Evolutionary conservation across 2,888 invertebrate genomes (phyloP), one percentile per base, ranked within the genome.

Genomic region (Nemotelus nigrinus): DNA sequence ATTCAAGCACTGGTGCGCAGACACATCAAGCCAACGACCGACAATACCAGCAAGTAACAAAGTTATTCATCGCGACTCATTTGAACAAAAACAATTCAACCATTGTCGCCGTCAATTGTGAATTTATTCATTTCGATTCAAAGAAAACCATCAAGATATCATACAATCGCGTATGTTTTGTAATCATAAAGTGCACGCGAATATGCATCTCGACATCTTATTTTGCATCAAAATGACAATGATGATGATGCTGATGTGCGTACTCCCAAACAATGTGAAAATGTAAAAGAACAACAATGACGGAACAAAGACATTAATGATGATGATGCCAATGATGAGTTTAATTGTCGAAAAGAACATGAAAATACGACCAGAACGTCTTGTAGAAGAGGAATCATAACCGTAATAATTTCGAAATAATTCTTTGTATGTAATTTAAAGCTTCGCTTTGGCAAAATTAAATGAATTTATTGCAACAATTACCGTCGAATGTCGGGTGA

Each of bases 41-140:
- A 25, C 25, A 25, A 25, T 25, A 25, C 25, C 25, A 25, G 25
- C 25, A 25, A 25, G 25, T 25, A 25, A 25, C 25, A 25, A 25
- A 25, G 25, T 25, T 25, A 25, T 25, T 25, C 25, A 25, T 25
- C 25, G 25, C 25, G 25, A 25, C 25, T 25, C 25, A 25, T 25
- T 25, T 25, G 25, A 25, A 25, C 25, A 25, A 25, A 47, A 67
- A 67, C 67, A 67, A 25, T 50, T 67, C 50, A 67, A 67, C 50
- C 48, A 50, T 25, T 50, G n/a, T 65, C 47, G 45, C 25, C 70
- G 53, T 3, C 70, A 70, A 70, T 70, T 43, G 53, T 53, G 55
- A 70, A 70, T 70, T 70, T 70, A 70, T 55, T 70, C 70, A 7
- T 70, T 53, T 53, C 44, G 55, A 70, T 55, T 53, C 41, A 70